Evolutionary conservation across 2,797 vertebrate genomes (phyloP).

Genomic region (Chaetodon trifasciatus): DNA sequence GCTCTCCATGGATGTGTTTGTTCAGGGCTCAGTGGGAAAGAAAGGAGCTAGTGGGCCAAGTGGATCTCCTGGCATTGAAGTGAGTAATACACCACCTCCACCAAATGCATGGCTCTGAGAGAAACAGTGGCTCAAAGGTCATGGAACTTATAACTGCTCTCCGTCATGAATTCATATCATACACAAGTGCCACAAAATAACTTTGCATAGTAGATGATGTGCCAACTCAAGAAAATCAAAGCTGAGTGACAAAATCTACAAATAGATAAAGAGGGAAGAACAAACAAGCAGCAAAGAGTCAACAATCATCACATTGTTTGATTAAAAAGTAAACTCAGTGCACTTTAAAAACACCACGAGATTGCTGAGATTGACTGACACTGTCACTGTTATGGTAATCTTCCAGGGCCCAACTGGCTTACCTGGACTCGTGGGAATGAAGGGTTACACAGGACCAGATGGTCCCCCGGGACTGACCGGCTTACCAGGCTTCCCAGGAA

Average conservation of each 20-base stretch:
- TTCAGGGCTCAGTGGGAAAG: conserved; percentile 90
- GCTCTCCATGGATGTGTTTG: conserved; percentile 60
- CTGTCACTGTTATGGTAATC: conserved; percentile 54
- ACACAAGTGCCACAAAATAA: neutral
- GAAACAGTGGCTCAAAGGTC: neutral
- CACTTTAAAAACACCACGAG: neutral
- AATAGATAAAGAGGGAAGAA: too few relatives aligned
- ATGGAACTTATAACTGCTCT: neutral
- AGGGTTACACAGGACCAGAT: conserved; percentile 89
- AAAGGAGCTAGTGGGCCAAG: conserved; percentile 89
- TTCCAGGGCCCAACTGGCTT: conserved; percentile 89
- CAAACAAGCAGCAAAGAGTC: neutral
- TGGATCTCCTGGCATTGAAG: conserved; percentile 90
- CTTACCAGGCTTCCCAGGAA: conserved; percentile 87
- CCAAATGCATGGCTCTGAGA: neutral
- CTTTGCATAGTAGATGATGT: neutral
- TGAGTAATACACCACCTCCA: conserved; percentile 82
- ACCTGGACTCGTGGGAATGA: conserved; percentile 86
- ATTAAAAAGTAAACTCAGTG: neutral
- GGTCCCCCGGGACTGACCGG: conserved; percentile 89
- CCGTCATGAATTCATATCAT: neutral
- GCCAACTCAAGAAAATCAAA: neutral
- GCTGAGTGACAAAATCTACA: neutral
- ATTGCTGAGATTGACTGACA: neutral
- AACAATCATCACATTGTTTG: neutral